Percentiles rank a stretch among this genome's conserved stretches.
phyloP scores from a whole-genome alignment of 2,888 invertebrate species.

The Eupeodes latifasciatus region DNA sequence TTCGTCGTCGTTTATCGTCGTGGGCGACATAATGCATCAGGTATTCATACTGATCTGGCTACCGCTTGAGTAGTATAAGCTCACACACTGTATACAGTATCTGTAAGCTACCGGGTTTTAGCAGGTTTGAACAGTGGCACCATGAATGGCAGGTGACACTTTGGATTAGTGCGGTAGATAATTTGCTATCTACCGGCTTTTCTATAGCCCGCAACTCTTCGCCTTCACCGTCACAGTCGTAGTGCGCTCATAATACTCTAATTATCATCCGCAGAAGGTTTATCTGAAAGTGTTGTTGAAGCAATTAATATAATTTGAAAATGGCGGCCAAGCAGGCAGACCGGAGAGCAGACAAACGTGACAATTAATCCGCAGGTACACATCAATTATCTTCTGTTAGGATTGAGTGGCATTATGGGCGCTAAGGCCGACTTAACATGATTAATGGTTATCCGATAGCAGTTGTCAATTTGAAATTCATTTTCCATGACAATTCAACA shows the following conservation, averaged over 20 bases:
- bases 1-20: slow-evolving; percentile 23
- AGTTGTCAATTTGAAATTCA: slow-evolving; percentile 61
- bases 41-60: slow-evolving; percentile 2
- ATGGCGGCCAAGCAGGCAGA: neutral
- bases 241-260: neutral
- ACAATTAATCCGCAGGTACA: slow-evolving; percentile 65
- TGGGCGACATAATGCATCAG: slow-evolving; percentile 50
- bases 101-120: slow-evolving; percentile 24
- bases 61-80: slow-evolving; percentile 2
- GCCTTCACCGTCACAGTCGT: neutral
- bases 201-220: neutral
- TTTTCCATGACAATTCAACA: slow-evolving; percentile 58
- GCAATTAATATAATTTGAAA: slow-evolving; percentile 56
- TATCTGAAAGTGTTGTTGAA: slow-evolving; percentile 11
- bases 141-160: slow-evolving; percentile 57
- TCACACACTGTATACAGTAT: neutral
- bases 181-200: slow-evolving; percentile 33
- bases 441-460: slow-evolving; percentile 61
- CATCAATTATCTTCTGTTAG: slow-evolving; percentile 67
- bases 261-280: slow-evolving; percentile 31
- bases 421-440: slow-evolving; percentile 63
- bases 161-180: slow-evolving; percentile 56
- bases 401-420: slow-evolving; percentile 70
- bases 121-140: slow-evolving; percentile 15
- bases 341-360: slow-evolving; percentile 26